A percentile compares a stretch with the other conserved stretches of the same genome.
Evolutionary conservation across 2,888 invertebrate genomes (phyloP).

Genomic region (Sinelater perroti): DNA sequence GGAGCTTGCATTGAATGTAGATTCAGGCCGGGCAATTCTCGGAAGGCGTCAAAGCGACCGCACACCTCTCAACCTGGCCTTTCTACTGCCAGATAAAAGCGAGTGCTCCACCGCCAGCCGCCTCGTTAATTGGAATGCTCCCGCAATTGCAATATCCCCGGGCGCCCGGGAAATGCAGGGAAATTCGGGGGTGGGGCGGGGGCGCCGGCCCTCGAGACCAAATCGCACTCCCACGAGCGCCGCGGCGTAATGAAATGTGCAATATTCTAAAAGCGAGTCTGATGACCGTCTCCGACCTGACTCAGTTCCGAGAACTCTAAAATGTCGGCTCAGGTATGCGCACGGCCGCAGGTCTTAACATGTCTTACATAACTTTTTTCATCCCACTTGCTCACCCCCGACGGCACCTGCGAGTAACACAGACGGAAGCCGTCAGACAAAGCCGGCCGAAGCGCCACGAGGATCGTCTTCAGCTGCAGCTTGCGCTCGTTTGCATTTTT

Average conservation of each 20-base stretch:
- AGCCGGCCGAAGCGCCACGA: conserved; percentile 8
- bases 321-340: conserved; percentile 49
- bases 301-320: conserved; percentile 54
- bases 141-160: conserved; percentile 5
- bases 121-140: conserved; percentile 33
- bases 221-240: no score
- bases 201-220: no score
- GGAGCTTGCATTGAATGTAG: conserved; percentile 52
- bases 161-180: neutral
- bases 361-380: conserved; percentile 47
- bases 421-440: conserved; percentile 30
- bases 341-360: conserved; percentile 46
- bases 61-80: conserved; percentile 42
- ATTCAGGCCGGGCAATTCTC: conserved; percentile 53
- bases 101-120: conserved; percentile 19
- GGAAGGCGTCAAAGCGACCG: conserved; percentile 57
- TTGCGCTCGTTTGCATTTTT: no score
- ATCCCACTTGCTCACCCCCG: conserved; percentile 44
- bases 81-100: conserved; percentile 34
- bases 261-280: conserved; percentile 47
- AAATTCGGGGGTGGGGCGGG: conserved; percentile 12
- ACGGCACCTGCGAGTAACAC: conserved; percentile 32
- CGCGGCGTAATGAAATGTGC: conserved; percentile 33
- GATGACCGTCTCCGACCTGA: conserved; percentile 56
- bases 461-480: conserved; percentile 17